Percentiles rank a stretch among this genome's conserved stretches.
phyloP scores from a whole-genome alignment of 2,797 vertebrate genomes.

The Orientallactaga sibirica region DNA sequence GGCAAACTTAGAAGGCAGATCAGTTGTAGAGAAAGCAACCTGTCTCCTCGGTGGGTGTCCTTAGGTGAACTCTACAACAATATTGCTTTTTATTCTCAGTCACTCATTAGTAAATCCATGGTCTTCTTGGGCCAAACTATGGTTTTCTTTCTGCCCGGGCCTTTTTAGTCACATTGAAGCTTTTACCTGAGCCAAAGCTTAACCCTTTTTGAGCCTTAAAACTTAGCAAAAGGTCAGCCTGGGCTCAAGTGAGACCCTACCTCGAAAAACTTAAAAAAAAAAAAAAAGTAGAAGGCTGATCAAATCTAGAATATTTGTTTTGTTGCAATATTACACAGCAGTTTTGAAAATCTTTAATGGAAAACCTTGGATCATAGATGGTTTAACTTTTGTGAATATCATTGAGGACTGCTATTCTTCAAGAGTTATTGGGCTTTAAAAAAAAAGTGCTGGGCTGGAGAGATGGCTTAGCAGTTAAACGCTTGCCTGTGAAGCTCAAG shows the following conservation, averaged over 20 bases:
- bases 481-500: too few species aligned
- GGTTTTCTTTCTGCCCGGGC: conserved; percentile 49
- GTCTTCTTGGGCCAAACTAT: conserved; percentile 27
- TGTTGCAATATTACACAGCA: neutral
- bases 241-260: too few species aligned
- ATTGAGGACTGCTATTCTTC: neutral
- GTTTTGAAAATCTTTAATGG: conserved; percentile 50
- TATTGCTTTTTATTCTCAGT: conserved; percentile 65
- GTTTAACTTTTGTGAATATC: conserved; percentile 1
- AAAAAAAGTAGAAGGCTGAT: neutral
- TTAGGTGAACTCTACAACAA: conserved; percentile 70
- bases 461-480: too few species aligned
- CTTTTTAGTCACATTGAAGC: conserved; percentile 22
- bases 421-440: neutral
- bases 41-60: conserved; percentile 51
- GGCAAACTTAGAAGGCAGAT: conserved; percentile 74
- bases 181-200: conserved; percentile 22
- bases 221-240: neutral
- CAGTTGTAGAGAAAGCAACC: conserved; percentile 73
- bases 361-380: neutral
- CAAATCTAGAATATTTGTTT: neutral
- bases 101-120: conserved; percentile 69
- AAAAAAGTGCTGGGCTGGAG: too few species aligned
- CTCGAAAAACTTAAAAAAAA: too few species aligned
- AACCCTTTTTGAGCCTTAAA: neutral